Evolutionary conservation across 1,140 invertebrate species (phyloP).

Genomic region (Drosophila nebulosa): DNA sequence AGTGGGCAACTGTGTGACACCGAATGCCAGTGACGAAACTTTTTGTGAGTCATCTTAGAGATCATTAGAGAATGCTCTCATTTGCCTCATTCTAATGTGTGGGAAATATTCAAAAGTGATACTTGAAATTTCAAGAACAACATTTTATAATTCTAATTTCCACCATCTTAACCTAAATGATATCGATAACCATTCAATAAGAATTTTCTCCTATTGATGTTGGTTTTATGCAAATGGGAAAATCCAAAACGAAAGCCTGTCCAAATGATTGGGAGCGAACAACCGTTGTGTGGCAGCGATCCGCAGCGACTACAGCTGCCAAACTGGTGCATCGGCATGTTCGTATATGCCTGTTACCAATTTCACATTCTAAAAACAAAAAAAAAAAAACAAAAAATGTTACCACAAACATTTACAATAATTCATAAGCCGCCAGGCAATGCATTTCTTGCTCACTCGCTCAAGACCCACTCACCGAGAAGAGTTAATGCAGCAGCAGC

Average conservation of each 20-base stretch:
- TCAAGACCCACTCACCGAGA: conserved; percentile 39
- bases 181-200: conserved; percentile 16
- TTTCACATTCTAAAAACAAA: conserved; percentile 77
- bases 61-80: not conserved
- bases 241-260: conserved; percentile 63
- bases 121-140: not conserved
- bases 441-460: conserved; percentile 28
- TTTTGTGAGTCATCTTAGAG: not conserved
- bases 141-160: not conserved
- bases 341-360: conserved; percentile 30
- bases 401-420: conserved; percentile 68
- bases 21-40: conserved; percentile 12
- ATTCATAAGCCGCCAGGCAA: conserved; percentile 70
- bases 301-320: conserved; percentile 23
- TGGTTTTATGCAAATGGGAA: conserved; percentile 48
- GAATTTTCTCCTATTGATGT: conserved; percentile 22
- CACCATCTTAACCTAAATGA: not conserved
- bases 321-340: conserved; percentile 50
- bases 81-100: not conserved
- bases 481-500: conserved; percentile 41
- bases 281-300: conserved; percentile 52
- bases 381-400: conserved; percentile 50
- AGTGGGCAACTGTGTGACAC: conserved; percentile 50
- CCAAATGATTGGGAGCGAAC: conserved; percentile 63
- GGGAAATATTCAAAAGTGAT: not conserved